Evolutionary conservation across 2,113 vertebrate genomes (phyloP).

Genomic region (Silurus glanis): DNA sequence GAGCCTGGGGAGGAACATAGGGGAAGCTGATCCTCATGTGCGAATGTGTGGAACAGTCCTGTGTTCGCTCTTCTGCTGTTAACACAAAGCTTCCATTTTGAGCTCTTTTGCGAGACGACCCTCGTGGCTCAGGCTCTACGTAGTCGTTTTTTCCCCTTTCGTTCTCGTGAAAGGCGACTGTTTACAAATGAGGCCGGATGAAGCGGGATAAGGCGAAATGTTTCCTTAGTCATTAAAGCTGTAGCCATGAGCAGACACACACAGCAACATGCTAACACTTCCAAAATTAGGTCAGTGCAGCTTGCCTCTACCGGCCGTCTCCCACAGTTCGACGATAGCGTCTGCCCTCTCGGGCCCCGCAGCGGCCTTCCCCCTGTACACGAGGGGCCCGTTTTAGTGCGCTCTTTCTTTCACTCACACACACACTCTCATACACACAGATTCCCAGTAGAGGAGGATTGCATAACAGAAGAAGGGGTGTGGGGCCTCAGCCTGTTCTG

Average conservation of each 20-base stretch:
- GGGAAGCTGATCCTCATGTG: constrained; percentile 62
- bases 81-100: constrained; percentile 66
- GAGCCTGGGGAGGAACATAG: constrained; percentile 48
- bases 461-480: constrained; percentile 59
- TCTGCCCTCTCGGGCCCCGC: constrained; percentile 39
- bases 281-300: constrained; percentile 68
- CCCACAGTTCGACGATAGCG: constrained; percentile 48
- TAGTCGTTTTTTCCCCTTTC: neutral
- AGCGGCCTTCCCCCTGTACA: constrained; percentile 9
- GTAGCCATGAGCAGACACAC: constrained; percentile 62
- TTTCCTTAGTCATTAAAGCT: constrained; percentile 62
- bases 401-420: neutral
- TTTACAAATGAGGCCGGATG: no score
- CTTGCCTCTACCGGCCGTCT: constrained; percentile 55
- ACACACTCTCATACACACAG: constrained; percentile 28
- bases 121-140: neutral
- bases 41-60: constrained; percentile 59
- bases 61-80: constrained; percentile 59
- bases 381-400: constrained; percentile 27
- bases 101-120: constrained; percentile 33
- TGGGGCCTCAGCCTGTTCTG: constrained; percentile 49
- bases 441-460: constrained; percentile 48
- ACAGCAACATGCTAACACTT: constrained; percentile 62
- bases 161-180: neutral
- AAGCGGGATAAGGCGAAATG: constrained; percentile 50